phyloP scores from a whole-genome alignment of 2,888 invertebrate genomes.

The Perdita meconis region DNA sequence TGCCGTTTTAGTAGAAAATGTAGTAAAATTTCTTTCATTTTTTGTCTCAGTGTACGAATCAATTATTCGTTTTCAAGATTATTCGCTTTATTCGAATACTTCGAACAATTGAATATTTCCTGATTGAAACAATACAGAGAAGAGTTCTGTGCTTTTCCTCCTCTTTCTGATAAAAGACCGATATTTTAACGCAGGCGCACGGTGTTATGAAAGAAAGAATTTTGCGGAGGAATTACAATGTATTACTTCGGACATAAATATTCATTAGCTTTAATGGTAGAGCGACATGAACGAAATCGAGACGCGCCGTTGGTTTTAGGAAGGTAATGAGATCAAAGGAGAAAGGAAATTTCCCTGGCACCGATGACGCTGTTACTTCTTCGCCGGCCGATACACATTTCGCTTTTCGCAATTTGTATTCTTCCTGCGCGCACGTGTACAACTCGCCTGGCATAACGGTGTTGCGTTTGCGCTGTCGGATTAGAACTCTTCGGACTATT shows the following conservation, averaged over 20 bases:
- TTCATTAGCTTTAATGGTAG: background rate
- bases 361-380: conserved; percentile 41
- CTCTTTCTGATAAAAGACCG: too few species aligned
- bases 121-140: too few species aligned
- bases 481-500: background rate
- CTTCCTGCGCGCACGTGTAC: background rate
- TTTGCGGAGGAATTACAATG: background rate
- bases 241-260: background rate
- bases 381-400: conserved; percentile 50
- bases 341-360: conserved; percentile 57
- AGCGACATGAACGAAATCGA: background rate
- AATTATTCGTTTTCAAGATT: too few species aligned
- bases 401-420: conserved; percentile 12
- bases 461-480: background rate
- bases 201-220: background rate
- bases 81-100: too few species aligned
- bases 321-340: conserved; percentile 51
- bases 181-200: too few species aligned
- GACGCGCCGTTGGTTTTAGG: conserved; percentile 10
- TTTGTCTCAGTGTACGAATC: too few species aligned
- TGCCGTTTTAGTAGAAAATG: too few species aligned
- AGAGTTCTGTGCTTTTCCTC: too few species aligned
- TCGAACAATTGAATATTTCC: too few species aligned
- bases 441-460: background rate
- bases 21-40: too few species aligned